These are phyloP conservation scores for Marcusenius ussheri DNA, from an alignment of 2,113 vertebrate genomes.

Conservation along the genomic window DNA sequence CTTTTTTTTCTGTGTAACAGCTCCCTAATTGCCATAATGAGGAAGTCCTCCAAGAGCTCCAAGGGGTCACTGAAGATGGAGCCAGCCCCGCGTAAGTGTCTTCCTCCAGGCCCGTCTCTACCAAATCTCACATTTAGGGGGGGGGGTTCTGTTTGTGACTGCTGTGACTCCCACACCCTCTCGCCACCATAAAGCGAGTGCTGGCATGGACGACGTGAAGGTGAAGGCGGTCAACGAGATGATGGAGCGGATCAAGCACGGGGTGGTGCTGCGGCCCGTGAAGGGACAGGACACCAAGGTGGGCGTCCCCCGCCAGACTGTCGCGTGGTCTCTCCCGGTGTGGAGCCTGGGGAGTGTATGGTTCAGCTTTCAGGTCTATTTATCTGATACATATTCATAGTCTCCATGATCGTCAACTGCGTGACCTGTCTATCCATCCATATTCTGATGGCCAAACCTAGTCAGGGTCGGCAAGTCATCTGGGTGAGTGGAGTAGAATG, in stretches of 20 bases:
- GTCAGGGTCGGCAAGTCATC: background rate
- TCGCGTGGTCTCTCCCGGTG: background rate
- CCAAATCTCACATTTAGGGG: background rate
- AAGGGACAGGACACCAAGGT: conserved; percentile 65
- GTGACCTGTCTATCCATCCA: background rate
- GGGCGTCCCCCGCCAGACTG: background rate
- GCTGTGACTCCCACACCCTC: background rate
- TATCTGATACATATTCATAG: background rate
- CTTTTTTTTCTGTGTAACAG: conserved; percentile 34
- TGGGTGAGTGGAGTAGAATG: background rate
- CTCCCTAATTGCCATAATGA: conserved; percentile 70
- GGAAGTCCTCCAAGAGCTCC: conserved; percentile 63
- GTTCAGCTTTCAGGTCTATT: background rate
- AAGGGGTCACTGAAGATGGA: conserved; percentile 56
- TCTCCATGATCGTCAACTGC: background rate
- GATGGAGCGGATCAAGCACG: conserved; percentile 73
- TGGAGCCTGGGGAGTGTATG: background rate
- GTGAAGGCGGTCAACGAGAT: conserved; percentile 71
- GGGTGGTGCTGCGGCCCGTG: conserved; percentile 66
- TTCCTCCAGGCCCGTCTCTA: background rate
- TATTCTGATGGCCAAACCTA: background rate
- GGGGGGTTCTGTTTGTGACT: background rate
- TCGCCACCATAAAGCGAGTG: conserved; percentile 36
- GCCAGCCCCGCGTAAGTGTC: conserved; percentile 48
- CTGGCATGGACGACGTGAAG: conserved; percentile 60